Percentiles rank a stretch among this genome's conserved stretches.
Evolutionary conservation across 2,888 invertebrate species (phyloP).

Genomic region (Tridacna gigas): DNA sequence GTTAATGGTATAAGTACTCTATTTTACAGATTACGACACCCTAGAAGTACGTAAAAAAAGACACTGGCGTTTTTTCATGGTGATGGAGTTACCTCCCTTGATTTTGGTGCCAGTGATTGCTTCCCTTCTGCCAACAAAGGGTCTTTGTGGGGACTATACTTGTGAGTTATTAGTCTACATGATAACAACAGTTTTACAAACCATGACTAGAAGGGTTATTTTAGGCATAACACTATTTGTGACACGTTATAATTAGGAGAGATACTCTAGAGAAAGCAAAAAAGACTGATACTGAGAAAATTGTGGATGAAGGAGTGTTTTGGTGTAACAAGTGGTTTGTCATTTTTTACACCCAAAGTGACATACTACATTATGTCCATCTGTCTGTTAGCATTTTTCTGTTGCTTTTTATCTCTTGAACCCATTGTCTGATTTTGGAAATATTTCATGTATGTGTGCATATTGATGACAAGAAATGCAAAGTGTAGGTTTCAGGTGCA

Average conservation of each 20-base stretch:
- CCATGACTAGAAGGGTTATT: background rate
- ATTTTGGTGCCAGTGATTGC: slow-evolving; percentile 4
- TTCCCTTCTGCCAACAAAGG: slow-evolving; percentile 5
- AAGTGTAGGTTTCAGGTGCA: no score
- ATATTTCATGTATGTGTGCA: no score
- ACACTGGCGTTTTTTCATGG: no score
- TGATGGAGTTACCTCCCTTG: slow-evolving; percentile 1
- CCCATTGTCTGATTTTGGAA: no score
- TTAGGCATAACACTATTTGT: background rate
- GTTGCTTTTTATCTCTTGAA: no score
- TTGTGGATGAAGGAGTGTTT: background rate
- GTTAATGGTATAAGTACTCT: background rate
- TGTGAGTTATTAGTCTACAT: slow-evolving; percentile 23
- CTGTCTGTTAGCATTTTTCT: no score
- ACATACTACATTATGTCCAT: no score
- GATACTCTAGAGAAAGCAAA: background rate
- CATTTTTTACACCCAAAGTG: no score
- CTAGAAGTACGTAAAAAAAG: background rate
- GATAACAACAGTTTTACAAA: background rate
- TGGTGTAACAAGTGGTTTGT: background rate
- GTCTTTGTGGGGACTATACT: slow-evolving; percentile 44
- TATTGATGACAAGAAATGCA: no score
- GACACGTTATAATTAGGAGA: background rate
- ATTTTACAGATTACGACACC: slow-evolving; percentile 5
- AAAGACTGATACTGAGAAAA: background rate